Conservation (phyloP, 2,888 invertebrate genomes). For the Cordylochernes scorpioides region DNA sequence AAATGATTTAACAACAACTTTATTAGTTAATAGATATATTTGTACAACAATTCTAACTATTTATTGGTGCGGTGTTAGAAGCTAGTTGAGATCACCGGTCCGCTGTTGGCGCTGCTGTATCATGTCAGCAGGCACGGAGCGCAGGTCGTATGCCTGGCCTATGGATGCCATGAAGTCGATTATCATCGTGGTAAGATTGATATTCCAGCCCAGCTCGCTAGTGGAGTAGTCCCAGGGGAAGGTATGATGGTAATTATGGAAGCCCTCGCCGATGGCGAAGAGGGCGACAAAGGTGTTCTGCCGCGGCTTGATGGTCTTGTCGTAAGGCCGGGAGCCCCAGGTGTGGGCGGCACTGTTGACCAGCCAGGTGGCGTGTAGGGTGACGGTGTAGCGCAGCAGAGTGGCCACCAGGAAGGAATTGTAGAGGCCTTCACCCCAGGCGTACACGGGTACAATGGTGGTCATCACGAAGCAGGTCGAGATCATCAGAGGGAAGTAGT, state of each 20-base stretch:
- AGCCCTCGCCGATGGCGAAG: slow-evolving; percentile 18
- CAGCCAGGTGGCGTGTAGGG: slow-evolving; percentile 67
- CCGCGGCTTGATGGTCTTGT: slow-evolving; percentile 33
- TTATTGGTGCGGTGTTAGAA: no score
- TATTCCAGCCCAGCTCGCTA: slow-evolving; percentile 21
- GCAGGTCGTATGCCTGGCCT: slow-evolving; percentile 21
- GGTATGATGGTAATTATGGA: slow-evolving; percentile 23
- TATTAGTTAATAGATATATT: no score
- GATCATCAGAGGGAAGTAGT: slow-evolving; percentile 22
- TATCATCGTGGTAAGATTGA: slow-evolving; percentile 23
- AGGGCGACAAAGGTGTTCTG: slow-evolving; percentile 21
- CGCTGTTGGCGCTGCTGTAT: slow-evolving; percentile 18
- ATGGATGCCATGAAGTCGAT: slow-evolving; percentile 21
- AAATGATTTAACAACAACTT: no score
- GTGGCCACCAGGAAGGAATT: slow-evolving; percentile 53
- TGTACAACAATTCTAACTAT: no score
- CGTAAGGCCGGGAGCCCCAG: slow-evolving; percentile 76
- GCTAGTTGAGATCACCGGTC: slow-evolving; percentile 36
- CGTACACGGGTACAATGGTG: slow-evolving; percentile 45
- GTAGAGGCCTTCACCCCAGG: slow-evolving; percentile 51
- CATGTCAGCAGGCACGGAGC: slow-evolving; percentile 17
- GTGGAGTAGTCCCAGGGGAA: slow-evolving; percentile 25
- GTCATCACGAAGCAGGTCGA: slow-evolving; percentile 29
- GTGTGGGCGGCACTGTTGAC: slow-evolving; percentile 86
- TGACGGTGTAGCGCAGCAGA: slow-evolving; percentile 49